Conservation (phyloP, 2,113 vertebrate species). For the Dasypus novemcinctus region DNA sequence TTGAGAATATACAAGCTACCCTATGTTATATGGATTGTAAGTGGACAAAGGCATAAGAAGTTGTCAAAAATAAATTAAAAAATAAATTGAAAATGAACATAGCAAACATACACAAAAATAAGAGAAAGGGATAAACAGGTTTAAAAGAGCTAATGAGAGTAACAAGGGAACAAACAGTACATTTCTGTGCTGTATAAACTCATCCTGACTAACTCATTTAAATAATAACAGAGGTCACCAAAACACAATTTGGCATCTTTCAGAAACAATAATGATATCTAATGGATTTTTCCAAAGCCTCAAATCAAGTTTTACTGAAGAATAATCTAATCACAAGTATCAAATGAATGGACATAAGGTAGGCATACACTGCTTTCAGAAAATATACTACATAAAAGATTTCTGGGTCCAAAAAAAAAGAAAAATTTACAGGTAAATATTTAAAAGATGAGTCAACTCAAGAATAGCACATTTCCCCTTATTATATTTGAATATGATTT, state of each 20-base stretch:
- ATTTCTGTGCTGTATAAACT: background rate
- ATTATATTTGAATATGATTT: background rate
- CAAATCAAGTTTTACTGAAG: conserved; percentile 44
- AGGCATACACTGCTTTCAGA: conserved; percentile 21
- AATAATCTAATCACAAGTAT: conserved; percentile 45
- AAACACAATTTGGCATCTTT: conserved; percentile 49
- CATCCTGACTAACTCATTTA: conserved; percentile 9
- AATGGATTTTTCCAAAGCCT: conserved; percentile 57
- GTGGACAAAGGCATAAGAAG: background rate
- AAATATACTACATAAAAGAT: background rate
- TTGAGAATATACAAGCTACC: conserved; percentile 21
- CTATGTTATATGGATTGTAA: background rate
- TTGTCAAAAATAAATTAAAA: background rate
- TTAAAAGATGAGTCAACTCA: conserved; percentile 6
- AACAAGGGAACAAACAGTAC: background rate
- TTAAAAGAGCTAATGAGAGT: background rate
- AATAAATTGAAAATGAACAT: background rate
- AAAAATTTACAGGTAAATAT: conserved; percentile 21
- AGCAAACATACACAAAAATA: background rate
- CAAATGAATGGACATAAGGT: conserved; percentile 39
- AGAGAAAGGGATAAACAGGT: background rate
- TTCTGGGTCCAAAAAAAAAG: background rate
- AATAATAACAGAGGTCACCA: conserved; percentile 16
- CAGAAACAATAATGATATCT: conserved; percentile 30
- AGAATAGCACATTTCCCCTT: background rate